Base-by-base conservation (phyloP, 1,140 invertebrate genomes). In the Macrotrachela quadricornifera region DNA sequence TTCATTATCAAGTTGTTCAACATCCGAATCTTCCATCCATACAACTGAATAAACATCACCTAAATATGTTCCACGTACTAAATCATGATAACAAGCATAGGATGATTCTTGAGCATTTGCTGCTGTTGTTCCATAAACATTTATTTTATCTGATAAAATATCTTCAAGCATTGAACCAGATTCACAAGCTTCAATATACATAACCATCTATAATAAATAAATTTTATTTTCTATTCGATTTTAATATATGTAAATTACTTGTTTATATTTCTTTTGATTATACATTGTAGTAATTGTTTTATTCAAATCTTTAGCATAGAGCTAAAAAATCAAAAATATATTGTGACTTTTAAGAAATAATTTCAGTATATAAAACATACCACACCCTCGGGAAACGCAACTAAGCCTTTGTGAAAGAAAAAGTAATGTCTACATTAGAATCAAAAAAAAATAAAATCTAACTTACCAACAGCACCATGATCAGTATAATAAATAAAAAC, bases 101-200 rank as follows among this genome's bases (percentile, higher is more conserved):
- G 76, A 77, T 10, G 71, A 74, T 58, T 79, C 75, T 10, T 71
- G 56, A 1, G 68, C 58, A 63, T 77, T 78, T 10, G 79, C 71
- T 45, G 78, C 78, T 40, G 79, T 78, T 14, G 77, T 73, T 9
- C 73, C 78, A 65, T 74, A 78, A 47, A 80, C 8, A 62, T 75
- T 74, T 50, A 74, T 70, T 58, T 76, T 65, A 21, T 69, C 62
- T 1, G 72, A 65, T 16, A 79, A 64, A n/a, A 77, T 58, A 44
- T 70, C 64, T 41, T 76, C 63, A 65, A 80, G 80, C 75, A 80
- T 79, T 1, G 77, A 78, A 9, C 78, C 78, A 44, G 75, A 77
- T 62, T 79, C 75, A 65, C 78, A 79, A 12, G 78, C 75, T 63
- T 80, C 78, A 51, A 79, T 61, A 63, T 80, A 80, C 46, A 79